Percentiles rank a stretch among this genome's conserved stretches.
Conservation (phyloP, 2,113 vertebrate genomes). For the Promerops cafer region DNA sequence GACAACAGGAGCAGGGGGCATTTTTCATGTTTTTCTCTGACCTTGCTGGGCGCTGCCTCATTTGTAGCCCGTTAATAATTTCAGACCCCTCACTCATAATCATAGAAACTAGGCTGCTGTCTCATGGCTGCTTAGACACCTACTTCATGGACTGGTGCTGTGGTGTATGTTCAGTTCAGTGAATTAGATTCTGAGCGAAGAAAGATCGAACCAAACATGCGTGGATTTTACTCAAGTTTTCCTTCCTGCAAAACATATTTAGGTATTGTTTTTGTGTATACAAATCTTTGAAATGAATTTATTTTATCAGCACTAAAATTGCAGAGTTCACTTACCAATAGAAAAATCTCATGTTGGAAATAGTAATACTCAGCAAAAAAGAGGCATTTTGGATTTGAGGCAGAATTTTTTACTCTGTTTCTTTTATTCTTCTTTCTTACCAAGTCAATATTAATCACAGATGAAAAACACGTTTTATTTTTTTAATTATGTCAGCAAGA, state of each 20-base stretch:
- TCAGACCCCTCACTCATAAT: not conserved
- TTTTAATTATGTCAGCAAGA: not conserved
- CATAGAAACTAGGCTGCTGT: not conserved
- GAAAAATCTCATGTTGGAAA: not conserved
- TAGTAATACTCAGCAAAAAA: not conserved
- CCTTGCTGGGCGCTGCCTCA: not conserved
- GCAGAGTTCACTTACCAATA: not conserved
- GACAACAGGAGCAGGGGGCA: rapidly evolving
- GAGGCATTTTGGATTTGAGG: not conserved
- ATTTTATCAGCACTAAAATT: not conserved
- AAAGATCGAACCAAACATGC: not conserved
- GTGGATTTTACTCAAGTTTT: not conserved
- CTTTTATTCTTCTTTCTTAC: not conserved
- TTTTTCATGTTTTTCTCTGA: not conserved
- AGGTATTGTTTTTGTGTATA: not conserved
- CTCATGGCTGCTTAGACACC: not conserved
- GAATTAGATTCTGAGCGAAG: not conserved
- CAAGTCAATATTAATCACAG: not conserved
- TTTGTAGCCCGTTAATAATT: not conserved
- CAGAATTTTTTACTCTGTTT: not conserved
- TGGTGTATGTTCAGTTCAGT: not conserved
- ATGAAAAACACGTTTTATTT: not conserved
- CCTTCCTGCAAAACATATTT: not conserved
- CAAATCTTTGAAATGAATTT: not conserved
- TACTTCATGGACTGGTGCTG: not conserved